Evolutionary conservation across 2,888 invertebrate genomes (phyloP).

Genomic region (Stramonita haemastoma): DNA sequence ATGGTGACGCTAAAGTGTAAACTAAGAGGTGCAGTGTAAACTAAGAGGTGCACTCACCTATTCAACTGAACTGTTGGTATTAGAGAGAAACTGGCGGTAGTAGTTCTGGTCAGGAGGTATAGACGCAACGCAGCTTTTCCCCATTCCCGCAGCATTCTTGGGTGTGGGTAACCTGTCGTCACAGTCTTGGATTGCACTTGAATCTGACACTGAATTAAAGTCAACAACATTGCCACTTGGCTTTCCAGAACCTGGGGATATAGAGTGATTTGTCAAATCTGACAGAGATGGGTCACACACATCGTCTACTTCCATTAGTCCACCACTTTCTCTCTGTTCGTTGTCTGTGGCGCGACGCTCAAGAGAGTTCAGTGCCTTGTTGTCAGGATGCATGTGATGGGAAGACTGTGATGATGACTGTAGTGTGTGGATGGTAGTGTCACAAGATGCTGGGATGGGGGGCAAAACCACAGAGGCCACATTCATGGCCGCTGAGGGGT

Average conservation of each 20-base stretch:
- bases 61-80: neutral
- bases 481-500: neutral
- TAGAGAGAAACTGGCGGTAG: neutral
- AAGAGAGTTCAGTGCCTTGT: neutral
- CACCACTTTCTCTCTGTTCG: neutral
- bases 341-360: neutral
- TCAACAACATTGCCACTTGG: neutral
- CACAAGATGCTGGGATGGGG: neutral
- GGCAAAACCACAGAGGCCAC: neutral
- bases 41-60: neutral
- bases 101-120: neutral
- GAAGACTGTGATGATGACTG: neutral
- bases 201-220: too few species aligned
- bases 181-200: neutral
- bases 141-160: neutral
- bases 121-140: neutral
- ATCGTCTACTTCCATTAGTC: neutral
- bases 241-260: neutral
- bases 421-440: neutral
- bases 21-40: too few species aligned
- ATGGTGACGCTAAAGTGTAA: too few species aligned
- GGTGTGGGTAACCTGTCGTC: neutral
- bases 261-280: too few species aligned
- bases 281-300: neutral
- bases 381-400: neutral